Percentiles rank a stretch among this genome's conserved stretches.
These are phyloP conservation scores for Drosophila mimica DNA, from an alignment of 2,888 invertebrate species.

Conservation along the genomic window DNA sequence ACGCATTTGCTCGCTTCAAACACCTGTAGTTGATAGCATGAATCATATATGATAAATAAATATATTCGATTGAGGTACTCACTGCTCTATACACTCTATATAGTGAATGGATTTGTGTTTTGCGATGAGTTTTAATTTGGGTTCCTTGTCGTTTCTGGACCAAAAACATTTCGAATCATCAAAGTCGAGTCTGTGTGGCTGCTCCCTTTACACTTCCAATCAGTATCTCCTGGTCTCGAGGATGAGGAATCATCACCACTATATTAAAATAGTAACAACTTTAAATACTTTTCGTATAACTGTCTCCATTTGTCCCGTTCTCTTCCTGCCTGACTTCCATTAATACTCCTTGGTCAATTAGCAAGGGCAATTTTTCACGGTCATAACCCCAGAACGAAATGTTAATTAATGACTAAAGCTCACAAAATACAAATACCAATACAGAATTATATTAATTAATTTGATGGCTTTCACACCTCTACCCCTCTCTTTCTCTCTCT, in stretches of 20 bases:
- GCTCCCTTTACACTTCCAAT: not conserved
- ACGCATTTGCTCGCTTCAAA: constrained; percentile 7
- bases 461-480: not conserved
- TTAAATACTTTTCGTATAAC: not conserved
- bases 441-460: not conserved
- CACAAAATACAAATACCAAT: not conserved
- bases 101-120: not conserved
- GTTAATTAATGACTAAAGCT: constrained; percentile 24
- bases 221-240: not conserved
- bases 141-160: constrained; percentile 2
- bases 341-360: constrained; percentile 12
- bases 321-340: not conserved
- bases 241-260: not conserved
- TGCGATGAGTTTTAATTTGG: constrained; percentile 1
- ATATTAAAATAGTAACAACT: not conserved
- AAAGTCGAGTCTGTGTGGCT: not conserved
- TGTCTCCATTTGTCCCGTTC: too few relatives aligned
- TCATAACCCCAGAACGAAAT: constrained; percentile 9
- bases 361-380: constrained; percentile 1
- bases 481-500: not conserved
- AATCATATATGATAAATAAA: constrained; percentile 15
- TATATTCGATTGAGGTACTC: not conserved
- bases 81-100: not conserved
- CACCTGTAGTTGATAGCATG: constrained; percentile 29
- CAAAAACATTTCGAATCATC: not conserved